phyloP scores from a whole-genome alignment of 2,888 invertebrate species.

The Kryphioiulus occultus region DNA sequence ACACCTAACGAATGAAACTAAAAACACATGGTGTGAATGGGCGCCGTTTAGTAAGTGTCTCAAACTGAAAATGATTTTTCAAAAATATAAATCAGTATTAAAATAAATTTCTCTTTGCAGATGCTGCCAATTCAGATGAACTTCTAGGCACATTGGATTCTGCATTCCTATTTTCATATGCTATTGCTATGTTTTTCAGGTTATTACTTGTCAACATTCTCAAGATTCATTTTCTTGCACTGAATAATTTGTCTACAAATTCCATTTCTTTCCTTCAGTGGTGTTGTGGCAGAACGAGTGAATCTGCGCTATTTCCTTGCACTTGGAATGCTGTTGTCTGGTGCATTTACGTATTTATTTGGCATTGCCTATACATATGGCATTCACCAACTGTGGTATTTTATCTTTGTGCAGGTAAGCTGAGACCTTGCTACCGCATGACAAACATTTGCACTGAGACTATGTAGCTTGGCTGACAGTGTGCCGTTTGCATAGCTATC shows the following conservation, averaged over 20 bases:
- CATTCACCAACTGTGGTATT: conserved; percentile 84
- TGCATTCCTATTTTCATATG: conserved; percentile 90
- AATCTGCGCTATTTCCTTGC: conserved; percentile 90
- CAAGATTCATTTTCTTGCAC: neutral
- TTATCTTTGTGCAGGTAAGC: conserved; percentile 80
- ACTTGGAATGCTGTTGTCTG: conserved; percentile 87
- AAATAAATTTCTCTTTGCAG: conserved; percentile 64
- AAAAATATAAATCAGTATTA: neutral
- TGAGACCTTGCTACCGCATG: neutral
- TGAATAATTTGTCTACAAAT: neutral
- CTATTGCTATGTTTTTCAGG: conserved; percentile 88
- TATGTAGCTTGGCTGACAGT: neutral
- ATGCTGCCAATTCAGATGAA: conserved; percentile 74
- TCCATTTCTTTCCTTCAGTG: conserved; percentile 65
- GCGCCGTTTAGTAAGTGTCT: conserved; percentile 79
- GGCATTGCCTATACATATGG: conserved; percentile 82
- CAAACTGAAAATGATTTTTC: neutral
- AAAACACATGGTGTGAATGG: conserved; percentile 82
- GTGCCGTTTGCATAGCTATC: neutral
- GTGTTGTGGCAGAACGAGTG: conserved; percentile 90
- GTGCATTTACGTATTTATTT: conserved; percentile 84
- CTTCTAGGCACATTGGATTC: conserved; percentile 88
- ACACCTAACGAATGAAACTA: conserved; percentile 57
- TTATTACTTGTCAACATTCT: conserved; percentile 57
- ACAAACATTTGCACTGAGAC: neutral